Percentiles rank a stretch among this genome's conserved stretches.
Conservation (phyloP, 2,113 vertebrate genomes). For the Felis chaus region DNA sequence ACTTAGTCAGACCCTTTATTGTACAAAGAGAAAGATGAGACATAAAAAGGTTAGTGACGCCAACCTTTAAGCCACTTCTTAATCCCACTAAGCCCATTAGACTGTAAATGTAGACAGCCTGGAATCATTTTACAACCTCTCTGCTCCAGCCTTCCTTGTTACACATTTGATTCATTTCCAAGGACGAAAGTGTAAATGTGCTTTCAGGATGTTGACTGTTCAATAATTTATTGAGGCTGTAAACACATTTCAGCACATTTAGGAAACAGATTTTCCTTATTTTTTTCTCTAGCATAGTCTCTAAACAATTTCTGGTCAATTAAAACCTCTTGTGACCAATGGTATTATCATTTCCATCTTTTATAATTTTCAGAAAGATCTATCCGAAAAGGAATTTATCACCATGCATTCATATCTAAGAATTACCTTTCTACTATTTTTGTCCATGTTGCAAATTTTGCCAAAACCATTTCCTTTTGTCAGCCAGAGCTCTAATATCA, state of each 20-base stretch:
- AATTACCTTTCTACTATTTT: slow-evolving; percentile 31
- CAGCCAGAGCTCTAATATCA: slow-evolving; percentile 41
- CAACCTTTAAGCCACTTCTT: slow-evolving; percentile 50
- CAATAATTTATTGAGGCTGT: slow-evolving; percentile 60
- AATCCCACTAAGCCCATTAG: slow-evolving; percentile 59
- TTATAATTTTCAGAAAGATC: slow-evolving; percentile 46
- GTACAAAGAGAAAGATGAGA: slow-evolving; percentile 52
- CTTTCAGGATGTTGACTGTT: slow-evolving; percentile 63
- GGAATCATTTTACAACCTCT: slow-evolving; percentile 43
- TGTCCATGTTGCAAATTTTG: slow-evolving; percentile 44
- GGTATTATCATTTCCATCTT: background rate
- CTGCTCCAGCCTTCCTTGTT: slow-evolving; percentile 47
- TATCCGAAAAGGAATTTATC: background rate
- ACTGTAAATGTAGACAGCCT: slow-evolving; percentile 48
- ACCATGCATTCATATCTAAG: slow-evolving; percentile 4
- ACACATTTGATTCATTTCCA: slow-evolving; percentile 67
- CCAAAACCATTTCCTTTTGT: slow-evolving; percentile 53
- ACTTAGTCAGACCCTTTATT: slow-evolving; percentile 43
- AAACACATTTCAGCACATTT: slow-evolving; percentile 59
- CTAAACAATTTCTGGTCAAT: slow-evolving; percentile 57
- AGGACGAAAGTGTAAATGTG: slow-evolving; percentile 56
- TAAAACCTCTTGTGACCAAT: slow-evolving; percentile 48
- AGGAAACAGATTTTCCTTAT: slow-evolving; percentile 58
- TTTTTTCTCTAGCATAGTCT: background rate
- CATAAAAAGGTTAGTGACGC: slow-evolving; percentile 42